Conservation (phyloP, 2,113 vertebrate species). For the Ailuropoda melanoleuca region DNA sequence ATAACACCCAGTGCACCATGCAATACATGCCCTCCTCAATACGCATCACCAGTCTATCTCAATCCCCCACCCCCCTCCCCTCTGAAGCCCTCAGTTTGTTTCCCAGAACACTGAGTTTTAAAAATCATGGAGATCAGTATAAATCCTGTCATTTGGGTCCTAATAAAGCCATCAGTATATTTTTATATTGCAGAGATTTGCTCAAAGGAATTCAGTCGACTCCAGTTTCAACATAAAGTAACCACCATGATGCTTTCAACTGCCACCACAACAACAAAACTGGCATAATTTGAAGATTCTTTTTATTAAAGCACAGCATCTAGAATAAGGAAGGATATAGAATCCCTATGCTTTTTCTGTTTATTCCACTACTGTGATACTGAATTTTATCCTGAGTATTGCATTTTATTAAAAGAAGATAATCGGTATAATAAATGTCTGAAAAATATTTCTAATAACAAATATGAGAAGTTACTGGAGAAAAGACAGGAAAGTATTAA, state of each 20-base stretch:
- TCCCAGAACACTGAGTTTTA: neutral
- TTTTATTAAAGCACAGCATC: neutral
- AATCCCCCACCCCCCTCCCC: no score
- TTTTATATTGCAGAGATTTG: neutral
- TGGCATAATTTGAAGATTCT: neutral
- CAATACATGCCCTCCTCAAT: no score
- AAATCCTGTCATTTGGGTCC: neutral
- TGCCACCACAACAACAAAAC: neutral
- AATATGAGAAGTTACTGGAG: neutral
- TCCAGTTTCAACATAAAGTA: neutral
- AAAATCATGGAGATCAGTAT: neutral
- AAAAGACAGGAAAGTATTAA: neutral
- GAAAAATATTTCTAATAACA: constrained; percentile 22
- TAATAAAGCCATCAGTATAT: neutral
- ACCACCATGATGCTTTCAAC: neutral
- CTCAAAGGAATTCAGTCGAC: neutral
- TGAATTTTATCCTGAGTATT: neutral
- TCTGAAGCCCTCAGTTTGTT: no score
- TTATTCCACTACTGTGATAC: neutral
- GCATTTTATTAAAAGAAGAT: neutral
- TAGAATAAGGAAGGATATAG: neutral
- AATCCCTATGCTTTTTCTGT: neutral
- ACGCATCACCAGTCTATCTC: no score
- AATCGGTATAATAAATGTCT: neutral
- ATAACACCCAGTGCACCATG: no score